Evolutionary conservation across 2,888 invertebrate genomes (phyloP), one percentile per base, ranked within the genome.

Genomic region (Lycaena phlaeas): DNA sequence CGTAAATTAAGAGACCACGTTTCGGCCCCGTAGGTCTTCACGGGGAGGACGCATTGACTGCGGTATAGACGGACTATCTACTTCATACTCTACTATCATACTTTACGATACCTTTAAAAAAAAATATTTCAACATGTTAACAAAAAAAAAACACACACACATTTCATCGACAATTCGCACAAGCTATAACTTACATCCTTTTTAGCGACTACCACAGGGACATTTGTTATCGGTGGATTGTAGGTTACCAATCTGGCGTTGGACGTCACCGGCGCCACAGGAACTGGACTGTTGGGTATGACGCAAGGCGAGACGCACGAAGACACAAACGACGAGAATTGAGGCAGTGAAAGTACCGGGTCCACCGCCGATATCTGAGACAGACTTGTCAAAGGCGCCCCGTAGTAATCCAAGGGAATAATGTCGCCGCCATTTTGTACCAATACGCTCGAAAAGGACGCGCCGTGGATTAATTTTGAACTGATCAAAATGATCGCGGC

Each of bases 271-370:
- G 63, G 59, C n/a, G 63, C 54, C 26, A 63, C 46, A 10, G 61
- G 46, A 9, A 66, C 27, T 12, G 59, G 44, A 45, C 57, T 57
- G 36, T 56, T 55, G n/a, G 74, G 61, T 46, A 70, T 56, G 4
- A 68, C 51, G 53, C 82, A 81, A 18, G 77, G 77, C 14, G 72
- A 49, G 15, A 66, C 64, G 52, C 79, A 82, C 1, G 77, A 71
- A 12, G 63, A 43, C 17, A 67, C 48, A 31, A 65, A 52, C 17
- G 55, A 57, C 18, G 65, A 42, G 14, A 59, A 43, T 36, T 61
- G 47, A 30, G 64, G 55, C 25, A 63, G 42, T 17, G 68, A 56
- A 17, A 62, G 45, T 9, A 64, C 51, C 10, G 61, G 53, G 22
- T 59, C 58, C 7, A 63, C 50, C 5, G 61, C 52, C 27, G 69